Percentiles rank a stretch among this genome's conserved stretches.
Conservation (phyloP, 2,888 invertebrate species). For the Hypolimnas misippus region DNA sequence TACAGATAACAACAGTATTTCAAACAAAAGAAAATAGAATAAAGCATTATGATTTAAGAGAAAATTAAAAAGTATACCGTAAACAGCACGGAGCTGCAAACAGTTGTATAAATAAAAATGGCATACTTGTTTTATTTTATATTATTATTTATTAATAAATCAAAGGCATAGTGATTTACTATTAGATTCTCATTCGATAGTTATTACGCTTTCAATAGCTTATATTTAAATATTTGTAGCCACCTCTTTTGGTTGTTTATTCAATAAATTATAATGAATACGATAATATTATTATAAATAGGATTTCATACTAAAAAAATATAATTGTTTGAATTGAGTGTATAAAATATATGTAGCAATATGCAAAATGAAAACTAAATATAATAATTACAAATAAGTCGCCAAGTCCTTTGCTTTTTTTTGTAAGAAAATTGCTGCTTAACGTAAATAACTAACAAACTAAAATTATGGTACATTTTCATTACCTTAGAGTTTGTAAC, state of each 20-base stretch:
- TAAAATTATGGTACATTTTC: not conserved
- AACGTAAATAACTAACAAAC: slow-evolving; percentile 12
- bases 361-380: slow-evolving; percentile 29
- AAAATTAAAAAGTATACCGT: not conserved
- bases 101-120: slow-evolving; percentile 11
- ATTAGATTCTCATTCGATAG: slow-evolving; percentile 73
- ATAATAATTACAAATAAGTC: slow-evolving; percentile 43
- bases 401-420: slow-evolving; percentile 22
- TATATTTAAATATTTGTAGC: slow-evolving; percentile 61
- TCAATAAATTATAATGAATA: slow-evolving; percentile 21
- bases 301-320: slow-evolving; percentile 19
- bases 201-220: slow-evolving; percentile 72
- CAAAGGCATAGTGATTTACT: slow-evolving; percentile 74
- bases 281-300: slow-evolving; percentile 20
- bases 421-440: not conserved
- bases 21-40: not conserved
- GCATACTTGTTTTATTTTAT: slow-evolving; percentile 41
- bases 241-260: slow-evolving; percentile 57
- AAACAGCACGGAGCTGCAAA: not conserved
- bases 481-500: not conserved
- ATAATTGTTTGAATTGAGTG: slow-evolving; percentile 32
- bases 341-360: slow-evolving; percentile 31
- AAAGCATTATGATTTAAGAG: not conserved
- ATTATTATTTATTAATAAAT: slow-evolving; percentile 52
- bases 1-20: slow-evolving; percentile 9